A percentile compares a stretch with the other conserved stretches of the same genome.
phyloP scores from a whole-genome alignment of 2,797 vertebrate genomes.

The Melanogrammus aeglefinus region DNA sequence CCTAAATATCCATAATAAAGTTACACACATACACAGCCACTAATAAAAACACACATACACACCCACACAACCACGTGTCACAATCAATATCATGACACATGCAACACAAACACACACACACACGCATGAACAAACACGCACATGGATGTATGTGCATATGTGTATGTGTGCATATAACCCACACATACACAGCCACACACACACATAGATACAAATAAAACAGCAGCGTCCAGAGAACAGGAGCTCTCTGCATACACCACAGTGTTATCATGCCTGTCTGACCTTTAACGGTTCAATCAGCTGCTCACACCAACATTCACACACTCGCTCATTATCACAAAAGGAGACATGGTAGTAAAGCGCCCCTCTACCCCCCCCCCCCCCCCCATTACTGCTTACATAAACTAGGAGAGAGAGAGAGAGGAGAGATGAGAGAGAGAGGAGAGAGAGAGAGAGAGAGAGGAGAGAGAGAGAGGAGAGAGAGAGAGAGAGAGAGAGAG shows the following conservation, averaged over 20 bases:
- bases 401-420: too few species aligned
- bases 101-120: background rate
- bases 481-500: too few species aligned
- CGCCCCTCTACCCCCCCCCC: too few species aligned
- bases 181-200: too few species aligned
- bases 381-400: too few species aligned
- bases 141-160: too few species aligned
- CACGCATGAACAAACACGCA: background rate
- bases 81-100: background rate
- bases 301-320: background rate
- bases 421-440: background rate
- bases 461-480: too few species aligned
- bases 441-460: too few species aligned
- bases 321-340: background rate
- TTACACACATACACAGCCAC: background rate
- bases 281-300: background rate
- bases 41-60: background rate
- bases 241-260: too few species aligned
- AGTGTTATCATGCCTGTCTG: slow-evolving; percentile 13
- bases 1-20: background rate
- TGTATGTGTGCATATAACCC: too few species aligned
- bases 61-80: background rate
- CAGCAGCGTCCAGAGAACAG: too few species aligned
- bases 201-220: too few species aligned
- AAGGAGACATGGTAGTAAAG: background rate